These are phyloP conservation scores for Oophaga sylvatica DNA, from an alignment of 2,797 vertebrate species.

Conservation along the genomic window DNA sequence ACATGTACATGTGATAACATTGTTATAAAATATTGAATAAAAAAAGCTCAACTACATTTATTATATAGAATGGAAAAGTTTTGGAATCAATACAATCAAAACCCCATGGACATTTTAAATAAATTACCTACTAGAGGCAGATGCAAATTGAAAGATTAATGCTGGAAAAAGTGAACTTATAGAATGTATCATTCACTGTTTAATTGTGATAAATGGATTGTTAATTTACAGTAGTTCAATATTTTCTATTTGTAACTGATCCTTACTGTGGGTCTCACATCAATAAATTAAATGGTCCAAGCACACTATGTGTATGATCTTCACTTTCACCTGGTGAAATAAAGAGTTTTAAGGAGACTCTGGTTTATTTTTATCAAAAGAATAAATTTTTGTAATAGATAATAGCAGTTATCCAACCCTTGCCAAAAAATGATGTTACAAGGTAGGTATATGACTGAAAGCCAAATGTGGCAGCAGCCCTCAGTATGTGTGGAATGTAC, in stretches of 20 bases:
- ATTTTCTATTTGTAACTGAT: neutral
- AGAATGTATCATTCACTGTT: neutral
- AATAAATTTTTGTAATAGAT: too few species aligned
- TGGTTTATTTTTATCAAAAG: too few species aligned
- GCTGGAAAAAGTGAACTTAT: neutral
- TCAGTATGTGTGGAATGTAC: too few species aligned
- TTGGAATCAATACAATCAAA: neutral
- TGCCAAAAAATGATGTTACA: too few species aligned
- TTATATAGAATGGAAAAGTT: neutral
- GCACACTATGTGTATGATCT: neutral
- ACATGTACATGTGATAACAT: neutral
- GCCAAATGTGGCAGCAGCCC: too few species aligned
- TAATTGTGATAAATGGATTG: slow-evolving; percentile 11
- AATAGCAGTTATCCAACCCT: too few species aligned
- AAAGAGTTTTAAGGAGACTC: too few species aligned
- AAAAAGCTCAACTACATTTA: neutral
- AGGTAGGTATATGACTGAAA: too few species aligned
- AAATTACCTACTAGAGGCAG: neutral
- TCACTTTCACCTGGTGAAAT: neutral
- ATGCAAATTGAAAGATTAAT: neutral
- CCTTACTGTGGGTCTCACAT: neutral
- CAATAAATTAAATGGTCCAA: neutral
- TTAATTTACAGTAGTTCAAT: slow-evolving; percentile 4
- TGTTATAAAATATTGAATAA: too few species aligned
- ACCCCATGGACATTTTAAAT: neutral